A percentile compares a stretch with the other conserved stretches of the same genome.
These are phyloP conservation scores for Pelochelys cantorii DNA, from an alignment of 2,797 vertebrate genomes.

Conservation along the genomic window DNA sequence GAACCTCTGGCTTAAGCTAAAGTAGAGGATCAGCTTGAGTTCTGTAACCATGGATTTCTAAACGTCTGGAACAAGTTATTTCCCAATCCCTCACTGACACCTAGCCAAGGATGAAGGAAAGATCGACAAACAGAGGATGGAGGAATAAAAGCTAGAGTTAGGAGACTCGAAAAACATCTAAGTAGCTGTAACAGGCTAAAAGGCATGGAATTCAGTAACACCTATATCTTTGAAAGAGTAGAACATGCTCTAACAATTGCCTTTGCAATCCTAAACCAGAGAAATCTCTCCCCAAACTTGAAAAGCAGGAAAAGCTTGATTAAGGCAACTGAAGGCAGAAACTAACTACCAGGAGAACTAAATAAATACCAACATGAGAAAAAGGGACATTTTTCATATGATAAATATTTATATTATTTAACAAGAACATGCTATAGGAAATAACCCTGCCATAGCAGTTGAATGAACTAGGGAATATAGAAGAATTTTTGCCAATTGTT, in stretches of 20 bases:
- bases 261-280: neutral
- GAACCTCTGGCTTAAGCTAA: conserved; percentile 57
- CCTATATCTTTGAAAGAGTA: neutral
- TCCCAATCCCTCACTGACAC: conserved; percentile 56
- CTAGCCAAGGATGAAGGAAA: conserved; percentile 52
- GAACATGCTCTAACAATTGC: neutral
- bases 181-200: neutral
- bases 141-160: conserved; percentile 32
- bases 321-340: neutral
- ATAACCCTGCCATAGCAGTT: neutral
- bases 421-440: neutral
- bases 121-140: conserved; percentile 40
- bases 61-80: conserved; percentile 47
- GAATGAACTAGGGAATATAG: neutral
- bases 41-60: conserved; percentile 59
- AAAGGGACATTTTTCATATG: neutral
- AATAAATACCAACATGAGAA: neutral
- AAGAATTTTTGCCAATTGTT: neutral
- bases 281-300: neutral
- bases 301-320: neutral
- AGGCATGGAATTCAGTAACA: conserved; percentile 7
- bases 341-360: neutral
- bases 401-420: neutral
- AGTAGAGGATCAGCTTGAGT: conserved; percentile 53
- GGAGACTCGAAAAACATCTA: conserved; percentile 31